These are phyloP conservation scores for Elysia crispata DNA, from an alignment of 2,888 invertebrate species.

Conservation along the genomic window DNA sequence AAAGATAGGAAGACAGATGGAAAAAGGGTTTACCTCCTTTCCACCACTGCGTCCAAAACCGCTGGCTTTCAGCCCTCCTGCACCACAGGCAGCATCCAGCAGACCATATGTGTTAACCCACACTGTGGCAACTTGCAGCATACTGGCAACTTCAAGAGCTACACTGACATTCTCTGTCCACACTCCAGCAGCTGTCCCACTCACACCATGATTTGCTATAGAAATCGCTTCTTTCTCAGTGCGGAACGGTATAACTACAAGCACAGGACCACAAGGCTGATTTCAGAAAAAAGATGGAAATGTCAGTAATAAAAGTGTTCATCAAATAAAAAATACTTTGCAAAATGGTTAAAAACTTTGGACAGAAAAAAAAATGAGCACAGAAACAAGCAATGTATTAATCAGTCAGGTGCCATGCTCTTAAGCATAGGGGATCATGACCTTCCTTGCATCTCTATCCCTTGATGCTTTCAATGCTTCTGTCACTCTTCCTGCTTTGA, in stretches of 20 bases:
- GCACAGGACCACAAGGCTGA: conserved; percentile 76
- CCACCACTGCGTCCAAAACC: conserved; percentile 80
- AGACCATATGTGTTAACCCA: conserved; percentile 81
- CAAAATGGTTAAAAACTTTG: too few relatives aligned
- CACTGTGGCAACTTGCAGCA: conserved; percentile 80
- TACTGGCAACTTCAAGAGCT: conserved; percentile 80
- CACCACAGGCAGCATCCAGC: conserved; percentile 79
- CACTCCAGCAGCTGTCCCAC: conserved; percentile 80
- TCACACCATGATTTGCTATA: conserved; percentile 80
- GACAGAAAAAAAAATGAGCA: too few relatives aligned
- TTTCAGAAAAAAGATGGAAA: not conserved
- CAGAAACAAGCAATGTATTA: too few relatives aligned
- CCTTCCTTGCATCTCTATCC: too few relatives aligned
- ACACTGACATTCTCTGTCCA: conserved; percentile 81
- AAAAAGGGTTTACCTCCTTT: conserved; percentile 73
- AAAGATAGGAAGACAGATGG: too few relatives aligned
- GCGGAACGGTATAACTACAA: conserved; percentile 79
- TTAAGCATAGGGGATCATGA: too few relatives aligned
- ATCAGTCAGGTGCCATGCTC: too few relatives aligned
- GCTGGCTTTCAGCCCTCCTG: conserved; percentile 79
- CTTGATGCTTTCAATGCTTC: too few relatives aligned
- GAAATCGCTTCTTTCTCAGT: conserved; percentile 81
- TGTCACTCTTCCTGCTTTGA: too few relatives aligned
- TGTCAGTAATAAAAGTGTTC: too few relatives aligned
- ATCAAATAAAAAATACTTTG: too few relatives aligned